phyloP scores from a whole-genome alignment of 2,888 invertebrate species.

The Ypsolopha scabrella region DNA sequence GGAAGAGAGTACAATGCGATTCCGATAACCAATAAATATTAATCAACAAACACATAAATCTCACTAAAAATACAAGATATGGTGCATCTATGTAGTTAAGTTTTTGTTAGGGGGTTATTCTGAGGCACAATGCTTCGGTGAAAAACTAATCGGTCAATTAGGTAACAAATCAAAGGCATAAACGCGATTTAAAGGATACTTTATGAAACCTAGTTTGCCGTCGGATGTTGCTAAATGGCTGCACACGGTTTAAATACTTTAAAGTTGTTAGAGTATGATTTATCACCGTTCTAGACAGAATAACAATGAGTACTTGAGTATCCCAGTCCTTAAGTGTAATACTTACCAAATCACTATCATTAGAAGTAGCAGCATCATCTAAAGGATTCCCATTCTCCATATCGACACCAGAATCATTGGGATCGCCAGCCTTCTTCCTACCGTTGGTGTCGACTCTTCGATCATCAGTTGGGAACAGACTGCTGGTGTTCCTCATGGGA shows the following conservation, averaged over 20 bases:
- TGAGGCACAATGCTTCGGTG: background rate
- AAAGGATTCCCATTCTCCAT: constrained; percentile 58
- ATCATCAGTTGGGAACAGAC: constrained; percentile 27
- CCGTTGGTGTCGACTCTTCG: constrained; percentile 20
- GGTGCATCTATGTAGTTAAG: no score
- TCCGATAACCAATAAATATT: no score
- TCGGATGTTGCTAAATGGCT: background rate
- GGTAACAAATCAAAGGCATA: background rate
- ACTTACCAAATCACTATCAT: constrained; percentile 63
- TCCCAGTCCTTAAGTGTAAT: constrained; percentile 3
- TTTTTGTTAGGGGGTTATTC: no score
- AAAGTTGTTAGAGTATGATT: no score
- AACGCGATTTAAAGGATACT: background rate
- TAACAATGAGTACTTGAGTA: no score
- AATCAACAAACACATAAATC: no score
- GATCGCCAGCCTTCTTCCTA: constrained; percentile 35
- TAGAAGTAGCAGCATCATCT: constrained; percentile 39
- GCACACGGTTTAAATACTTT: background rate
- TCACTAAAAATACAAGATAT: no score
- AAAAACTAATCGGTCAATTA: background rate
- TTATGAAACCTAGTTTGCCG: background rate
- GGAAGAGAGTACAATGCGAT: no score
- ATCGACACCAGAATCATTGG: constrained; percentile 61
- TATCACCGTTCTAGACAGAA: no score
- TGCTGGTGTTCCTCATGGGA: constrained; percentile 30